Evolutionary conservation across 1,140 invertebrate genomes (phyloP).

Genomic region (Brachionus plicatilis): DNA sequence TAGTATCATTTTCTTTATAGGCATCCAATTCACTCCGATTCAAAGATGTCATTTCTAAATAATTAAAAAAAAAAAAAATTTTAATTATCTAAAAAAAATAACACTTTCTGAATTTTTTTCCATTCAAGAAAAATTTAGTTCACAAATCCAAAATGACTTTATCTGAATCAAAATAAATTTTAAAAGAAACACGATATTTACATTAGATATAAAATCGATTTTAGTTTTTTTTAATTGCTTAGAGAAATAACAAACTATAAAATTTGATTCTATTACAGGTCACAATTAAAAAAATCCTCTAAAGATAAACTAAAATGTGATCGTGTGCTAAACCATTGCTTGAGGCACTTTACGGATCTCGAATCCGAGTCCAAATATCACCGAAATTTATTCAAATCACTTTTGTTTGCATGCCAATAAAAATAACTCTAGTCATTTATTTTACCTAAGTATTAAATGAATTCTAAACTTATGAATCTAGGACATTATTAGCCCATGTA

Average conservation of each 20-base stretch:
- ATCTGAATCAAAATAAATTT: not conserved
- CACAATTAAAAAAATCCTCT: not conserved
- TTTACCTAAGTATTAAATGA: conserved; percentile 8
- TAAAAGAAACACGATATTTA: not conserved
- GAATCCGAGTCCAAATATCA: not conserved
- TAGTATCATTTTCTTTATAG: not conserved
- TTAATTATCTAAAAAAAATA: not conserved
- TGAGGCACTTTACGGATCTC: not conserved
- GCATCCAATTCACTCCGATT: not conserved
- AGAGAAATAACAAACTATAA: not conserved
- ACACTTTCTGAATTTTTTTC: not conserved
- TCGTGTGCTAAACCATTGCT: not conserved
- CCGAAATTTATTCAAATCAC: not conserved
- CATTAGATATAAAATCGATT: not conserved
- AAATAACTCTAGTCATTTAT: not conserved
- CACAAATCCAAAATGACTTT: not conserved
- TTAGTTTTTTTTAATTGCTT: not conserved
- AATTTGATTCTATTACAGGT: not conserved
- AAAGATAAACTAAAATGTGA: not conserved
- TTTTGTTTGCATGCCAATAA: not conserved
- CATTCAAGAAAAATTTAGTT: not conserved
- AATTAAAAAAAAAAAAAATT: not conserved
- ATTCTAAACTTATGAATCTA: conserved; percentile 32
- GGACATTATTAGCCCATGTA: not conserved
- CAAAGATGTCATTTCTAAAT: not conserved